These are phyloP conservation scores for Microtus pennsylvanicus DNA, from an alignment of 2,113 vertebrate species.

Conservation along the genomic window DNA sequence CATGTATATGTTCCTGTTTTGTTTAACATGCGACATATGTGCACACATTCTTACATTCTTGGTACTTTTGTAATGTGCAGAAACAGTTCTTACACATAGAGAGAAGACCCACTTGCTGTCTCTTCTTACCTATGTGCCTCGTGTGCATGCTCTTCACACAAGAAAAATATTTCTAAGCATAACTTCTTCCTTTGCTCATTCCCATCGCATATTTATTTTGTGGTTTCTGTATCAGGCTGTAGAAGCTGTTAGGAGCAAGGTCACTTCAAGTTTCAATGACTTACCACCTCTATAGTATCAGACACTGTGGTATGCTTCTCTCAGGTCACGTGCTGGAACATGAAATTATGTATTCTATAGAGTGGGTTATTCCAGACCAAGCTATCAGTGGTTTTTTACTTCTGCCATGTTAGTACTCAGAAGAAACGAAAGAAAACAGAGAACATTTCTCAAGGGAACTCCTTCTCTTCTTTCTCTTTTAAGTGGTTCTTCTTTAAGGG, in stretches of 20 bases:
- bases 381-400: neutral
- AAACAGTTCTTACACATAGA: neutral
- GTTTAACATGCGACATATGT: neutral
- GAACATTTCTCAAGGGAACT: accelerated
- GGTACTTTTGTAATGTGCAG: neutral
- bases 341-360: neutral
- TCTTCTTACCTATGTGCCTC: neutral
- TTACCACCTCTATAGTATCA: neutral
- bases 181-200: neutral
- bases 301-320: neutral
- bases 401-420: neutral
- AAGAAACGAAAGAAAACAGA: neutral
- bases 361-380: neutral
- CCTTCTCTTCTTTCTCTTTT: neutral
- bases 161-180: neutral
- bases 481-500: neutral
- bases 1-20: neutral
- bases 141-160: neutral
- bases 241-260: neutral
- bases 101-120: neutral
- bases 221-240: neutral
- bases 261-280: neutral
- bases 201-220: neutral
- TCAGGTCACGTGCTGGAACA: neutral
- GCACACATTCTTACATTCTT: no score